Conservation (phyloP, 2,888 invertebrate genomes). For the Bugulina stolonifera region DNA sequence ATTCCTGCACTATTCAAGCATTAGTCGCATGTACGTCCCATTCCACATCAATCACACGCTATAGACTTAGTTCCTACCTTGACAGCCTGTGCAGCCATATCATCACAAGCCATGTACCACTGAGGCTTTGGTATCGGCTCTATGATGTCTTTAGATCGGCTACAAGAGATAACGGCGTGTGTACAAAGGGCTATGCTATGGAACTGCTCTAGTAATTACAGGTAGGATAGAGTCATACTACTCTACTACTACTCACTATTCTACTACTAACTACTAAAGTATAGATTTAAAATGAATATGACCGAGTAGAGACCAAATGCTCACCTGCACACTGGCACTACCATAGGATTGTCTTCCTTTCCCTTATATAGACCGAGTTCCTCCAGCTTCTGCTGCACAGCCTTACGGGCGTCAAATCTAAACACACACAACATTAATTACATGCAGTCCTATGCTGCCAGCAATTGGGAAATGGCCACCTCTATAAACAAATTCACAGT, state of each 20-base stretch:
- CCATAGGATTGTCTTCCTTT: constrained; percentile 86
- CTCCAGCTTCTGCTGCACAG: constrained; percentile 71
- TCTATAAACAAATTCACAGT: background rate
- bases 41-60: no score
- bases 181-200: no score
- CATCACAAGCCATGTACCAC: constrained; percentile 84
- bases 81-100: constrained; percentile 81
- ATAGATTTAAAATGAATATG: no score
- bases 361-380: constrained; percentile 69
- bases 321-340: constrained; percentile 73
- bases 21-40: no score
- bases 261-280: no score
- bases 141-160: constrained; percentile 92
- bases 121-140: constrained; percentile 93
- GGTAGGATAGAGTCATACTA: no score
- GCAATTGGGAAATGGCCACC: background rate
- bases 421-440: constrained; percentile 19
- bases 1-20: no score
- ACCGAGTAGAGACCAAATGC: constrained; percentile 9
- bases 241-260: no score
- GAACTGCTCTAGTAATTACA: no score
- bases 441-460: background rate
- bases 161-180: constrained; percentile 51
- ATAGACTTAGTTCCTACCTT: constrained; percentile 55
- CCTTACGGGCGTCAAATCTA: constrained; percentile 78